Base-by-base conservation (phyloP, 2,797 vertebrate species). In the Harpagifer antarcticus region DNA sequence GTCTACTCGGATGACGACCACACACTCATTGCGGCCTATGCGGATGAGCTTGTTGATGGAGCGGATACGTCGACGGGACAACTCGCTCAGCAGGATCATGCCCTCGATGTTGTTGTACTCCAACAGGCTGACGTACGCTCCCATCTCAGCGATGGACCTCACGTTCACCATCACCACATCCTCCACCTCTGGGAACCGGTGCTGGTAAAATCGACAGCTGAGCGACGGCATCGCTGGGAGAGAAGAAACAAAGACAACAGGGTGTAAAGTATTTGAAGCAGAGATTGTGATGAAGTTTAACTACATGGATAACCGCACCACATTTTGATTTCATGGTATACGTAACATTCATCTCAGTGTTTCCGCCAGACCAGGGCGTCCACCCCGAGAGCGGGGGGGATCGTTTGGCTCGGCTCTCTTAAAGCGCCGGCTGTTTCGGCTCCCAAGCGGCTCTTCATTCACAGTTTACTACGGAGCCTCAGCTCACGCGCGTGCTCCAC, bases 101-200 rank as follows among this genome's bases (percentile, higher is more conserved):
- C 98, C 98, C 82, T 99, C 98, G 1, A 99, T 99, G 90, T 99
- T 99, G 95, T 99, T 99, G 93, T 99, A 99, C 80, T 99, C 98
- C 91, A 99, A 78, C 14, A 99, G 94, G 95, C 97, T 99, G 92
- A 99, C 98, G 0, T 99, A 99, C 69, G 98, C 98, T 0, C 98
- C 98, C 98, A 99, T 99, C 91, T 99, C 98, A 0, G 98, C 98
- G 82, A 99, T 99, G 91, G 98, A 99, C 37, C 98, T 93, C 57
- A 99, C 98, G 0, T 99, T 99, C 81, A 99, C 98, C 98, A 99
- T 99, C 85, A 99, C 98, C 1, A 99, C 98, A 89, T 99, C 98
- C 82, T 99, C 98, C 91, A 99, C 98, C 88, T 99, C 98, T 7
- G 98, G 98, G 92, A 99, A 99, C 86, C 97, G 97, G 89, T 99